Base-by-base conservation (phyloP, 2,888 invertebrate genomes). In the Julus scanicus region DNA sequence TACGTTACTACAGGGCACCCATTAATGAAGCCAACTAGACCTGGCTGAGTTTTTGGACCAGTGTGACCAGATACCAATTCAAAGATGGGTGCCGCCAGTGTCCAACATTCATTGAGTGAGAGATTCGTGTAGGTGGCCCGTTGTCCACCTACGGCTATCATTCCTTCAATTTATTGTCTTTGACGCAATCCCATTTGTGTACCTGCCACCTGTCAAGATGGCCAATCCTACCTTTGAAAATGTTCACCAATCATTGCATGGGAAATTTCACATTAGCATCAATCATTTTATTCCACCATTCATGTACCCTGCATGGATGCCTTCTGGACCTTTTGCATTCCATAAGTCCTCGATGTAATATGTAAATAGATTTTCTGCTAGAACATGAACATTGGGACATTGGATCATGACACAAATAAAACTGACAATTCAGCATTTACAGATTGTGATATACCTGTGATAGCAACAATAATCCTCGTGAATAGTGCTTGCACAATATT, bases 121-220 rank as follows among this genome's bases (percentile, higher is more conserved):
- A 63, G 5, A 63, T 20, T 5, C n/a, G 63, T 20, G 63, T 63
- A 63, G 63, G 63, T 63, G 63, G 63, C n/a, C 63, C 4, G 63
- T 63, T 63, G 63, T 63, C 63, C 63, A 63, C 63, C 63, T 63
- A 20, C 63, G 20, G 63, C 17, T 17, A 20, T 20, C n/a, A 17
- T n/a, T 63, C 63, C 5, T 63, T 63, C 63, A 63, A 63, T 8
- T 63, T 63, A n/a, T 63, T 63, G 63, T 63, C 63, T 63, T 63
- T 63, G 63, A 17, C n/a, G 63, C n/a, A n/a, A 63, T 63, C 63
- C 63, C 20, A 63, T 63, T 63, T 63, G 63, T 63, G 63, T 20
- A 63, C 3, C n/a, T n/a, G 63, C 63, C 63, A 63, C 63, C 63
- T 63, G 63, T 63, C n/a, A 63, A 63, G 63, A 63, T 2, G 20